phyloP scores from a whole-genome alignment of 2,888 invertebrate species.

The Chloromyia formosa region DNA sequence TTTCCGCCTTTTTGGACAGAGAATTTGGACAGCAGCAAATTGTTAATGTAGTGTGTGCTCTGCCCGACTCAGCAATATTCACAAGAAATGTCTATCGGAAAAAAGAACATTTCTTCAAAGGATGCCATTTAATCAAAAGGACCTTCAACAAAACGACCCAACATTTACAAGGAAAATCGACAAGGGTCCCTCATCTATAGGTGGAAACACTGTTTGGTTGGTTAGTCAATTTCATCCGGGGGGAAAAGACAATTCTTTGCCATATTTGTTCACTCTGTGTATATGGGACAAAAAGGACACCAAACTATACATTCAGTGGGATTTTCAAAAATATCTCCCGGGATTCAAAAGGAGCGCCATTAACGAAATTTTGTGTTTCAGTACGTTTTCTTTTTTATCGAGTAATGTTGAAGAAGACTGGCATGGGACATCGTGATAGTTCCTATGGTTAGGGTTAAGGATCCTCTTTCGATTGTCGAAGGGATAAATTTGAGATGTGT shows the following conservation, averaged over 20 bases:
- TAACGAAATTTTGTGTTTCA: neutral
- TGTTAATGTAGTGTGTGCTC: neutral
- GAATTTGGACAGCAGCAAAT: neutral
- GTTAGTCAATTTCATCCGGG: constrained; percentile 36
- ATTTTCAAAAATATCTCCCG: too few species aligned
- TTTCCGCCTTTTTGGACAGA: neutral
- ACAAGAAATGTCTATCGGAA: neutral
- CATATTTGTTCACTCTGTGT: neutral
- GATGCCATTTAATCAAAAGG: neutral
- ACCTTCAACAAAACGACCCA: neutral
- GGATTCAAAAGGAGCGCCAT: constrained; percentile 3
- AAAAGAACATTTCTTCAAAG: constrained; percentile 15
- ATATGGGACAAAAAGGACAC: neutral
- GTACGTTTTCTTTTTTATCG: neutral
- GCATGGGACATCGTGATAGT: neutral
- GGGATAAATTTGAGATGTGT: constrained; percentile 7
- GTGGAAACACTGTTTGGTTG: constrained; percentile 32
- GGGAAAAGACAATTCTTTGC: neutral
- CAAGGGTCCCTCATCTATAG: constrained; percentile 1
- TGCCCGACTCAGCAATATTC: neutral
- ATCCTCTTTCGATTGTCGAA: neutral
- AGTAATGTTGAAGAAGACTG: constrained; percentile 3
- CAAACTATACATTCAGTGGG: neutral
- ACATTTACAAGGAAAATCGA: neutral
- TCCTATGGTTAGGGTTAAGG: neutral